phyloP scores from a whole-genome alignment of 2,797 vertebrate genomes.

The Cossypha niveicapilla region DNA sequence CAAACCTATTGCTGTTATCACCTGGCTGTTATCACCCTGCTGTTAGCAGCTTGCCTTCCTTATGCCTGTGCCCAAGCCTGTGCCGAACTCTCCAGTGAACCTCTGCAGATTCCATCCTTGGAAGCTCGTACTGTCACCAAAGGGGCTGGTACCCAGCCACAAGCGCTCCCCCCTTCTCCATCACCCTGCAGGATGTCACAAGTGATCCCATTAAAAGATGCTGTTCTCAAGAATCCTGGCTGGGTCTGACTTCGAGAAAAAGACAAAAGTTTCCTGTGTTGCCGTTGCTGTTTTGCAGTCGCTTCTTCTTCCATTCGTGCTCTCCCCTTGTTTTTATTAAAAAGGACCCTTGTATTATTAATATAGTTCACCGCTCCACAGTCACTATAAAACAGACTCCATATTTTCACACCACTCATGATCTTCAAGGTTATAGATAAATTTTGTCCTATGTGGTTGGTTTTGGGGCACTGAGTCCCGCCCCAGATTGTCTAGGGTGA shows the following conservation, averaged over 20 bases:
- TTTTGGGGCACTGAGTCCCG: slow-evolving; percentile 85
- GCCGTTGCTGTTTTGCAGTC: neutral
- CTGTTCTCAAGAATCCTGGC: slow-evolving; percentile 38
- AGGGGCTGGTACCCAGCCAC: slow-evolving; percentile 30
- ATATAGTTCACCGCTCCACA: slow-evolving; percentile 52
- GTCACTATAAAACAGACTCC: slow-evolving; percentile 96
- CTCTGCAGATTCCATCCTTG: slow-evolving; percentile 6
- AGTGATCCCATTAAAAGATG: slow-evolving; percentile 12
- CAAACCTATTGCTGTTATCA: neutral
- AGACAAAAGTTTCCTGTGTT: slow-evolving; percentile 51
- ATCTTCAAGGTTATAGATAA: slow-evolving; percentile 98
- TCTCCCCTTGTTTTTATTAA: slow-evolving; percentile 59
- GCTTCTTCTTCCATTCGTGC: neutral
- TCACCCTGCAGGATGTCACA: neutral
- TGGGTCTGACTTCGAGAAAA: slow-evolving; percentile 63
- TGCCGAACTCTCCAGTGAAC: neutral
- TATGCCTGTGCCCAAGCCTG: neutral
- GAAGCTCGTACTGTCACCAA: slow-evolving; percentile 43
- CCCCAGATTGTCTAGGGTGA: slow-evolving; percentile 92
- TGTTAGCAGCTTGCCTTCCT: neutral
- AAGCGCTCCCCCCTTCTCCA: neutral
- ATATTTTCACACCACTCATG: slow-evolving; percentile 98
- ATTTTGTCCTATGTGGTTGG: slow-evolving; percentile 90
- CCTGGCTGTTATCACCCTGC: neutral
- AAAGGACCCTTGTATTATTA: slow-evolving; percentile 69